A percentile compares a stretch with the other conserved stretches of the same genome.
These are phyloP conservation scores for Ephydatia muelleri DNA, from an alignment of 37 sponge, comb jelly and placozoan species.

Conservation along the genomic window DNA sequence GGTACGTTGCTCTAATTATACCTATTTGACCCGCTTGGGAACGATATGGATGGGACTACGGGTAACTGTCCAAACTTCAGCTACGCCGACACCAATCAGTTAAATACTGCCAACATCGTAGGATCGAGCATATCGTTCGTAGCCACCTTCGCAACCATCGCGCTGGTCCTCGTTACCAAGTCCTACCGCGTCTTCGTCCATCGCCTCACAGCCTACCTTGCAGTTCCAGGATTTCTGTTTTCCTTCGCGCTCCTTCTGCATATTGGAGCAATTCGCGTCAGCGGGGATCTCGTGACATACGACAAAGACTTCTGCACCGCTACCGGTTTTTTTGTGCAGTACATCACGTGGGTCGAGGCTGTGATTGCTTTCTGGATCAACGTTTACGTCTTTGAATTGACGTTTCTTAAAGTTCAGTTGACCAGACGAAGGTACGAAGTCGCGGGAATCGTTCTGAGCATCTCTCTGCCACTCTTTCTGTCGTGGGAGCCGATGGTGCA, in stretches of 20 bases:
- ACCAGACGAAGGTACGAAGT: neutral
- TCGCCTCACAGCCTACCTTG: neutral
- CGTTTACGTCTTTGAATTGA: neutral
- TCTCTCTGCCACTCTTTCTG: neutral
- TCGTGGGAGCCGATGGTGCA: neutral
- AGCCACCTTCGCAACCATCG: neutral
- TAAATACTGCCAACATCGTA: neutral
- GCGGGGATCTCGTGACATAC: neutral
- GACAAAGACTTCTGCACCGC: neutral
- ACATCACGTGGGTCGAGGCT: neutral
- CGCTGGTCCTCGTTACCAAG: neutral
- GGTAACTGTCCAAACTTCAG: neutral
- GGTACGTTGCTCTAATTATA: too few relatives aligned
- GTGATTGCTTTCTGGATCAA: neutral
- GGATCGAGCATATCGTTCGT: neutral
- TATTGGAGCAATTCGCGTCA: neutral
- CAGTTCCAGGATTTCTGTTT: neutral
- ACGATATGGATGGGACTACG: neutral
- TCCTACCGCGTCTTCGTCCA: neutral
- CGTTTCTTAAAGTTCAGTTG: neutral
- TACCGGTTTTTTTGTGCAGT: neutral
- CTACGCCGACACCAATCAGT: neutral
- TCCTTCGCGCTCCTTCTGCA: neutral
- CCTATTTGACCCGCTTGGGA: too few relatives aligned
- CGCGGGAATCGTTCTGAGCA: neutral